These are phyloP conservation scores for Himalopsyche phryganea DNA, from an alignment of 1,140 invertebrate species.

Conservation along the genomic window DNA sequence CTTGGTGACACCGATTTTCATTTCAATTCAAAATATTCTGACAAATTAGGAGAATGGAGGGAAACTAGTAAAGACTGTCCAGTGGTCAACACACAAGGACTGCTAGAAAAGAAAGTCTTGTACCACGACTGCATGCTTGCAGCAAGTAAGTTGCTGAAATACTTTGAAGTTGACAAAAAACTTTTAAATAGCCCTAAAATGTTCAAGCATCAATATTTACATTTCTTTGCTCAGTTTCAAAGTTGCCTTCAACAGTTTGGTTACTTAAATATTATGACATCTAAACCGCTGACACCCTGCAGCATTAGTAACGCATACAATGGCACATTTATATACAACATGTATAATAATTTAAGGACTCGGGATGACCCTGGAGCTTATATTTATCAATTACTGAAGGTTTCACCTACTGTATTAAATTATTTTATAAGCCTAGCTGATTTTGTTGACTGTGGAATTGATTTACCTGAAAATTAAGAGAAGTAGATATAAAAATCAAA, in stretches of 20 bases:
- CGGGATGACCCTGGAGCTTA: slow-evolving; percentile 53
- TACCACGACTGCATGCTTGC: slow-evolving; percentile 59
- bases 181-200: slow-evolving; percentile 57
- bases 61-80: slow-evolving; percentile 30
- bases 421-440: slow-evolving; percentile 40
- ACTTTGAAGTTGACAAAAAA: slow-evolving; percentile 62
- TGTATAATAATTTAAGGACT: slow-evolving; percentile 56
- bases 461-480: background rate
- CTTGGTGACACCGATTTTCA: slow-evolving; percentile 47
- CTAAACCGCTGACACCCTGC: slow-evolving; percentile 52
- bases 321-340: slow-evolving; percentile 72
- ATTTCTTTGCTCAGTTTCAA: slow-evolving; percentile 72
- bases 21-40: slow-evolving; percentile 46
- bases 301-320: slow-evolving; percentile 60
- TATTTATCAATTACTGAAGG: slow-evolving; percentile 49
- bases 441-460: slow-evolving; percentile 32
- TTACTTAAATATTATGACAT: slow-evolving; percentile 63
- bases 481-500: slow-evolving; percentile 8
- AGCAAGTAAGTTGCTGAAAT: slow-evolving; percentile 57
- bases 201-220: slow-evolving; percentile 59
- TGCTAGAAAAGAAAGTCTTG: slow-evolving; percentile 49
- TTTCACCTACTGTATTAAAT: slow-evolving; percentile 51
- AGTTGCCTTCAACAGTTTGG: slow-evolving; percentile 60
- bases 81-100: slow-evolving; percentile 33
- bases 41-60: slow-evolving; percentile 41